phyloP scores from a whole-genome alignment of 2,113 vertebrate genomes.

The Lepidiolamprologus cunningtoni region DNA sequence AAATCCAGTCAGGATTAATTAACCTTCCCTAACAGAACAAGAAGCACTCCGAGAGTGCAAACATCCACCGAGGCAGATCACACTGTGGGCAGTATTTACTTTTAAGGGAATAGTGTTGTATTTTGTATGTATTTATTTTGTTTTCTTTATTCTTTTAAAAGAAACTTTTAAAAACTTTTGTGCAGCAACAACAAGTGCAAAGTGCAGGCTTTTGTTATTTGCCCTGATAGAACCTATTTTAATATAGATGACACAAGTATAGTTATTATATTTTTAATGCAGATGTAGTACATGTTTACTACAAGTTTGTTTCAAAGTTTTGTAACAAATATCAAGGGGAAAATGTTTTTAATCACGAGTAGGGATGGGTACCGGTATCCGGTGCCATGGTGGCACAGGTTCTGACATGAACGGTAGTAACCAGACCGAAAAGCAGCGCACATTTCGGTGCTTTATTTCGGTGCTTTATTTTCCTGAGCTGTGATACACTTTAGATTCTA shows the following conservation, averaged over 20 bases:
- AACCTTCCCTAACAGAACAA: neutral
- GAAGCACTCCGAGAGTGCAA: neutral
- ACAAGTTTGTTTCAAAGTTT: neutral
- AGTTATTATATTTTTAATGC: neutral
- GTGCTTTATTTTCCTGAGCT: accelerated
- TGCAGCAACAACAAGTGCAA: neutral
- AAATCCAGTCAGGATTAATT: neutral
- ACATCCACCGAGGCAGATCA: neutral
- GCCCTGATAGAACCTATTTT: neutral
- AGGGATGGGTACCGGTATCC: too few relatives aligned
- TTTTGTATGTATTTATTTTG: neutral
- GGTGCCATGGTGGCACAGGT: accelerated
- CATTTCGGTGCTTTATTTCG: too few relatives aligned
- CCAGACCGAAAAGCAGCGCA: too few relatives aligned
- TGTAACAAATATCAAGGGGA: neutral
- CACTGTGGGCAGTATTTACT: neutral
- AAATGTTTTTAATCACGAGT: neutral
- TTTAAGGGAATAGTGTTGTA: neutral
- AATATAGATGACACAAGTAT: neutral
- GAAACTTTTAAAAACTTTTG: accelerated
- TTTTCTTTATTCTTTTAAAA: neutral
- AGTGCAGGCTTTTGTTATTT: neutral
- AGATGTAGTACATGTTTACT: neutral
- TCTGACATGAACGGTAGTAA: too few relatives aligned
- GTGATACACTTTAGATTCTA: too few relatives aligned